phyloP scores from a whole-genome alignment of 1,140 invertebrate genomes.

The Monochamus saltuarius region DNA sequence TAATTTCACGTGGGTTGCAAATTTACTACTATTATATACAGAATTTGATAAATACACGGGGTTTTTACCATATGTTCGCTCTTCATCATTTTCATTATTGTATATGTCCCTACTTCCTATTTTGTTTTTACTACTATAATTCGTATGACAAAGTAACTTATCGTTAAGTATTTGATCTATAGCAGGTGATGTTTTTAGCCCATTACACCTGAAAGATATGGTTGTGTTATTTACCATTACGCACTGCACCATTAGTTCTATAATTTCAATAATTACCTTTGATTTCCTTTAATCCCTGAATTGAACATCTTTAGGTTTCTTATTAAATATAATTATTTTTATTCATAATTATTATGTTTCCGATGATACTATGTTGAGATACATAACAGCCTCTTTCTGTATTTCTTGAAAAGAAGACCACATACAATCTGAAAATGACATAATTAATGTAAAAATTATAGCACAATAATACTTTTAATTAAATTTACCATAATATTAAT shows the following conservation, averaged over 20 bases:
- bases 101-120: conserved; percentile 27
- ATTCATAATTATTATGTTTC: conserved; percentile 18
- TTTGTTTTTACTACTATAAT: conserved; percentile 23
- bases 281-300: conserved; percentile 46
- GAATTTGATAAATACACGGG: conserved; percentile 16
- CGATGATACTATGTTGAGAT: background rate
- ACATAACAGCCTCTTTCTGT: background rate
- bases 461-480: conserved; percentile 27
- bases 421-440: conserved; percentile 10
- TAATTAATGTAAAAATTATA: conserved; percentile 14
- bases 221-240: background rate
- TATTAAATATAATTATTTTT: conserved; percentile 25
- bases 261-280: conserved; percentile 31
- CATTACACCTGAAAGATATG: conserved; percentile 37
- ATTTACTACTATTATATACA: conserved; percentile 21
- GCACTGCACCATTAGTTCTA: conserved; percentile 6
- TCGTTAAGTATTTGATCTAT: conserved; percentile 25
- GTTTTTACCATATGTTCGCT: conserved; percentile 22
- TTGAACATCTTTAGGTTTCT: conserved; percentile 46
- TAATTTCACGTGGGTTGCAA: conserved; percentile 32
- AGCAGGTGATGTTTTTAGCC: conserved; percentile 29
- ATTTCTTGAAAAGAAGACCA: background rate
- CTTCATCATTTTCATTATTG: conserved; percentile 29
- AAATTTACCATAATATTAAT: conserved; percentile 40
- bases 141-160: conserved; percentile 17